A percentile compares a stretch with the other conserved stretches of the same genome.
Conservation (phyloP, 2,888 invertebrate species). For the Eubasilissa splendida region DNA sequence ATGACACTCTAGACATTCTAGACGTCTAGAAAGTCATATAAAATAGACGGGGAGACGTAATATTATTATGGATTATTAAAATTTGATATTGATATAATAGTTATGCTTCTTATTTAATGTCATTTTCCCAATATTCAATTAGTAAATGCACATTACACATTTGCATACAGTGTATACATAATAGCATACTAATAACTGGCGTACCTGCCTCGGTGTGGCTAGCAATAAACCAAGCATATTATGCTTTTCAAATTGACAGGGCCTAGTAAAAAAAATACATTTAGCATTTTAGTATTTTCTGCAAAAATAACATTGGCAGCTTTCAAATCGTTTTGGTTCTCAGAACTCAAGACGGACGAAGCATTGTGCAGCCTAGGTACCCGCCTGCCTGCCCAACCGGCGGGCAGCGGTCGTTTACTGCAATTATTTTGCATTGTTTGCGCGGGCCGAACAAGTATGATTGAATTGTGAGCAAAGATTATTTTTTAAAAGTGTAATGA, state of each 20-base stretch:
- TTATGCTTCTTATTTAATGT: no score
- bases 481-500: no score
- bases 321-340: conserved; percentile 28
- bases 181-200: background rate
- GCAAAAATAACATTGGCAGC: conserved; percentile 34
- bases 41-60: no score
- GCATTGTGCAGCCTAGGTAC: background rate
- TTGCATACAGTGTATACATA: background rate
- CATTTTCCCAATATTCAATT: no score
- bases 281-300: conserved; percentile 28
- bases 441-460: no score
- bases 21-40: no score
- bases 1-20: no score
- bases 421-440: no score
- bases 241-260: conserved; percentile 4
- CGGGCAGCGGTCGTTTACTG: background rate
- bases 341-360: background rate
- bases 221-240: background rate
- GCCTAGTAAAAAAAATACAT: conserved; percentile 1
- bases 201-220: conserved; percentile 1
- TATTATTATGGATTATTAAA: no score
- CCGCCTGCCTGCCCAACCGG: background rate
- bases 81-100: no score
- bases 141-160: no score
- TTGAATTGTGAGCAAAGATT: no score